Evolutionary conservation across 1,140 invertebrate species (phyloP), one percentile per base, ranked within the genome.

Genomic region (Aphaenogaster ashmeadi): DNA sequence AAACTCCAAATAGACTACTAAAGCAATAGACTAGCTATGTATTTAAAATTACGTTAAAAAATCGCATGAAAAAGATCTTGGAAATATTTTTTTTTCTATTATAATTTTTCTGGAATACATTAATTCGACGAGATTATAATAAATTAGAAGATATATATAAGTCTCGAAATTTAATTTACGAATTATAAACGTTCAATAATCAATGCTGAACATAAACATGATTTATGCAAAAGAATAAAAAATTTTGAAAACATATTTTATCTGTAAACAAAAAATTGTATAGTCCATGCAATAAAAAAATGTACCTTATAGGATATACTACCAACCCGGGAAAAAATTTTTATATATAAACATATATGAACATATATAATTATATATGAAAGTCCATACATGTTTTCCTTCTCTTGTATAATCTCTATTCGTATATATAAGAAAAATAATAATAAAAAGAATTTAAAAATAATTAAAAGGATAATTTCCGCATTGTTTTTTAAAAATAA

Each of bases 181-280:
- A 64, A 64, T 64, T 64, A 13, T 18, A 66, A 64, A 36, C 15
- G 4, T 41, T 41, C 1, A 66, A 41, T 66, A 18, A 38, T 3
- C 36, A 41, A 47, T 6, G 8, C 9, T n/a, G 13, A 72, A 74
- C n/a, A 60, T 33, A 66, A 66, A 50, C 1, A 21, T 50, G 2
- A 69, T 47, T 69, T 47, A 13, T 74, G 8, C 11, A n/a, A 18
- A 52, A 52, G 41, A 66, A 27, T 44, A 7, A 67, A 21, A 9
- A 67, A 21, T 33, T 69, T 47, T 27, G n/a, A 66, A 50, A 69
- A 44, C 7, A 52, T 27, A 36, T 72, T 75, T 75, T 56, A 75
- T 56, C 18, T 38, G 6, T 18, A 50, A 71, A 18, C 2, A 27
- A 54, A 72, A 38, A 58, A 11, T 77, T 41, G 60, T 15, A 54